phyloP scores from a whole-genome alignment of 2,888 invertebrate genomes.

The Nasonovia ribisnigri region DNA sequence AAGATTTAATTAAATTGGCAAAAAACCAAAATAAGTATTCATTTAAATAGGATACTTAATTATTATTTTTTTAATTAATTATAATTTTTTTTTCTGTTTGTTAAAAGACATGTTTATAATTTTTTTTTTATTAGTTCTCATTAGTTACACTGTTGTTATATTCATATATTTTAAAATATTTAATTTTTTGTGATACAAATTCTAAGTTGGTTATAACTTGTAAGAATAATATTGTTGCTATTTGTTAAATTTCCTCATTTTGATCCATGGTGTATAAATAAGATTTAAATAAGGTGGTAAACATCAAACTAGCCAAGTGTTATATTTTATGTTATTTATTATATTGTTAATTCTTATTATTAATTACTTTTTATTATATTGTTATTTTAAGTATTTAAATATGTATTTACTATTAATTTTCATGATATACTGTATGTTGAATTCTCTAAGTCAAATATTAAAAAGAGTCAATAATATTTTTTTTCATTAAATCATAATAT shows the following conservation, averaged over 20 bases:
- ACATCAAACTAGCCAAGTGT: not conserved
- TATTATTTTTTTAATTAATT: too few species aligned
- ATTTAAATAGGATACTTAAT: too few species aligned
- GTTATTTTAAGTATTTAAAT: conserved; percentile 17
- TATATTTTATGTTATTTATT: not conserved
- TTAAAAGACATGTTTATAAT: conserved; percentile 30
- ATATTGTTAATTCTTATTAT: not conserved
- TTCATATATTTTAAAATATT: not conserved
- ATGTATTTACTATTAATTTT: not conserved
- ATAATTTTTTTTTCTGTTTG: conserved; percentile 1
- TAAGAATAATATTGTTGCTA: not conserved
- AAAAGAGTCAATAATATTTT: too few species aligned
- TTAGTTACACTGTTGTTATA: not conserved
- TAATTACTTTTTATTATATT: not conserved
- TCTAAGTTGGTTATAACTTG: not conserved
- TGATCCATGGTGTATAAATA: not conserved
- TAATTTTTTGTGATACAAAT: conserved; percentile 2
- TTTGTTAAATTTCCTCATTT: not conserved
- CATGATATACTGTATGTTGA: not conserved
- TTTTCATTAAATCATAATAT: too few species aligned
- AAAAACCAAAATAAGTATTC: conserved; percentile 8
- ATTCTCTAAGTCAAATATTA: not conserved
- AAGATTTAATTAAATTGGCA: conserved; percentile 1
- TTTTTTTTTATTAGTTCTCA: conserved; percentile 33
- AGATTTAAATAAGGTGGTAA: not conserved